These are phyloP conservation scores for Pseudomugil tenellus DNA, from an alignment of 2,797 vertebrate genomes.

Conservation along the genomic window DNA sequence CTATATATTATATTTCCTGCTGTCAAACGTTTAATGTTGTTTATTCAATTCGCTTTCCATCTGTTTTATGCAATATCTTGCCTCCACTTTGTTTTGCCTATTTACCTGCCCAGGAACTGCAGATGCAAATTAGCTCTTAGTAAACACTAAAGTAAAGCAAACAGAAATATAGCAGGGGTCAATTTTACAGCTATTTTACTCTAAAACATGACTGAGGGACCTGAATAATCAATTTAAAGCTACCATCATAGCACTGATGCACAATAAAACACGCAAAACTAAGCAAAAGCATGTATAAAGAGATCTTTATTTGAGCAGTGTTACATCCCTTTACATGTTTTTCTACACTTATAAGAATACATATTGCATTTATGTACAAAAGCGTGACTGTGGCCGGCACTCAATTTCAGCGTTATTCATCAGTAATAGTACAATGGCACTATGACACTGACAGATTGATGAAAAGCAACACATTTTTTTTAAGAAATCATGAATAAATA, in stretches of 20 bases:
- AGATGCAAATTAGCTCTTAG: too few species aligned
- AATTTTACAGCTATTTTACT: too few species aligned
- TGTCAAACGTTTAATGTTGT: too few species aligned
- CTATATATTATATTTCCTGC: too few species aligned
- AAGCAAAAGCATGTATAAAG: constrained; percentile 6
- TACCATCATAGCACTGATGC: background rate
- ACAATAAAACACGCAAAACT: constrained; percentile 7
- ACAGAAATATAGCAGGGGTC: background rate
- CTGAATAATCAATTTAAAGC: too few species aligned
- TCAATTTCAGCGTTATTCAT: background rate
- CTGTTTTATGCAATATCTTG: too few species aligned
- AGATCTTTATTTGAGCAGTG: constrained; percentile 27
- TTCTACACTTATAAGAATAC: background rate
- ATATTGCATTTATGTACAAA: background rate
- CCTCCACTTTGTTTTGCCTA: too few species aligned
- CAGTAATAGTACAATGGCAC: background rate
- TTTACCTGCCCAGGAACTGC: too few species aligned
- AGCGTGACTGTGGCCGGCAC: background rate
- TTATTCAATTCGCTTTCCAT: too few species aligned
- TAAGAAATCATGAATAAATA: too few species aligned
- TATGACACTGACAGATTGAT: background rate
- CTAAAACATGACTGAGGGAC: too few species aligned
- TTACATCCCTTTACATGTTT: constrained; percentile 5
- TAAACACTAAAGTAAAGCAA: constrained; percentile 2
- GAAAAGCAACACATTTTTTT: background rate